Base-by-base conservation (phyloP, 1,140 invertebrate species). In the Ips nitidus region DNA sequence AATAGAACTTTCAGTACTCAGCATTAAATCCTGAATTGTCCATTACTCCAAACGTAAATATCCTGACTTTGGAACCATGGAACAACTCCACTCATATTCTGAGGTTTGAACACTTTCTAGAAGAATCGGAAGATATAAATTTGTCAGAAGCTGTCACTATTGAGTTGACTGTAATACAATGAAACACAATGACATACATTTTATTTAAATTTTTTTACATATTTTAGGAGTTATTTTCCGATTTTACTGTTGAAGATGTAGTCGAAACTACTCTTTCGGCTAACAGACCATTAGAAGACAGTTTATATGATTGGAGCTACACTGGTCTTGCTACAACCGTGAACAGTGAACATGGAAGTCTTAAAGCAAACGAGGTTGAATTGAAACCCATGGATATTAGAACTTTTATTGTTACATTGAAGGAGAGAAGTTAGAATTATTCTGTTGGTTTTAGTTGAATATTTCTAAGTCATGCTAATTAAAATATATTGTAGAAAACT, bases 81-180 rank as follows among this genome's bases (percentile, higher is more conserved):
- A 82, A 82, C 55, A 80, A 82, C 6, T 75, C 75, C 3, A 80
- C 78, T 4, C 71, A 88, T 41, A 78, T 94, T 37, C 72, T 94
- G 3, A 82, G 92, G 71, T 78, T 94, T 2, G 92, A 94, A 76
- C 90, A 94, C 78, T 83, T 91, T 73, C 89, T 88, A 71, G 89
- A 91, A 75, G 81, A 80, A 7, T 80, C 81, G 40, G 90, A 93
- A 76, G 87, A 92, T 66, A 69, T 76, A 1, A 72, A 80, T 36
- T 73, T 85, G 38, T 89, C 87, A 39, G 75, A 84, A 52, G 82
- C 85, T 1, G 86, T 85, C 1, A 84, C 80, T 66, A 78, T 88
- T 43, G 83, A 85, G 75, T 42, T 78, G 45, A 43, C 70, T 67
- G 73, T 68, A 71, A 64, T 52, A 64, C 3, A 7, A 36, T 50